Percentiles rank a stretch among this genome's conserved stretches.
Conservation (phyloP, 2,113 vertebrate genomes). For the Symphodus melops region DNA sequence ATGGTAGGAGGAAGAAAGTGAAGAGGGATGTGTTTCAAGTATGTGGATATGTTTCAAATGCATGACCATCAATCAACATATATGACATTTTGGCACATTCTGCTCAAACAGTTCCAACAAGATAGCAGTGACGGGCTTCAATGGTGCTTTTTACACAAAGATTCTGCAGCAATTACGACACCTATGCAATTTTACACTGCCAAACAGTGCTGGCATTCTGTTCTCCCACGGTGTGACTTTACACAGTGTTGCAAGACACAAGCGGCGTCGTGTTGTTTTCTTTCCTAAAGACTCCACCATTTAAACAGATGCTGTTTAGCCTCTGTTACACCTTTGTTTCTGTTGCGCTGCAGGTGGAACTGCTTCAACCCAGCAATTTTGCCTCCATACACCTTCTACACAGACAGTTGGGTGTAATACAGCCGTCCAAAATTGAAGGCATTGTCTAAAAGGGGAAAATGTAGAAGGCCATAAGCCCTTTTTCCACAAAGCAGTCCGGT, state of each 20-base stretch:
- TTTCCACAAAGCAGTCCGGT: no score
- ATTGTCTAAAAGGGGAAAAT: neutral
- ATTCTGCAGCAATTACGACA: no score
- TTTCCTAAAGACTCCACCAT: neutral
- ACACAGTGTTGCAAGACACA: no score
- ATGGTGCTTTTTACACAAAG: no score
- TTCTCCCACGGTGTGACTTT: neutral
- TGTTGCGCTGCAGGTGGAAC: no score
- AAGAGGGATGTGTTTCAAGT: no score
- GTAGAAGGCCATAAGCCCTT: no score
- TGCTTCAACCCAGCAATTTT: no score
- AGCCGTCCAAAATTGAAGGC: neutral
- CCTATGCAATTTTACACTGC: neutral
- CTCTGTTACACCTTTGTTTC: neutral
- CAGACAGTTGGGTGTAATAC: no score
- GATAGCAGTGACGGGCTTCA: slow-evolving; percentile 7
- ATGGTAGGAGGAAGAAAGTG: no score
- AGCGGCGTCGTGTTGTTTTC: neutral
- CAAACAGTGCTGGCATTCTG: neutral
- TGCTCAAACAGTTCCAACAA: neutral
- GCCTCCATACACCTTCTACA: no score
- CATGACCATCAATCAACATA: neutral
- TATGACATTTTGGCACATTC: neutral
- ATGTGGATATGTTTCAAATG: no score
- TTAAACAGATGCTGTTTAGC: neutral